A percentile compares a stretch with the other conserved stretches of the same genome.
phyloP scores from a whole-genome alignment of 2,797 vertebrate genomes.

The Amazonetta brasiliensis region DNA sequence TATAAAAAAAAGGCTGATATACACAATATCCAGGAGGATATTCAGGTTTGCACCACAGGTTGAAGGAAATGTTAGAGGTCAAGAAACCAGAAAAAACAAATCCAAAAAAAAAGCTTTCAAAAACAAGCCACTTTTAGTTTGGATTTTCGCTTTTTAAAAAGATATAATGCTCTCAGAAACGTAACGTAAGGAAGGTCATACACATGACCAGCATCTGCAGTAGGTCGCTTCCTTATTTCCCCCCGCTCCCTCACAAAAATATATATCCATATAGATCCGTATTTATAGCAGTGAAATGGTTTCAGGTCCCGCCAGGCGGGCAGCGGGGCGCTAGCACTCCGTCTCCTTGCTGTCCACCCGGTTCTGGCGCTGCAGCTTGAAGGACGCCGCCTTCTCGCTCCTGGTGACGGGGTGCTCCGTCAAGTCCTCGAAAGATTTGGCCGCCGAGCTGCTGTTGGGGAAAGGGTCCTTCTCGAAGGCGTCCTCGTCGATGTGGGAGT shows the following conservation, averaged over 20 bases:
- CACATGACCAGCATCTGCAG: constrained; percentile 75
- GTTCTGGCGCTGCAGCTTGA: constrained; percentile 90
- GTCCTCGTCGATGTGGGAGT: constrained; percentile 89
- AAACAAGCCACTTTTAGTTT: constrained; percentile 56
- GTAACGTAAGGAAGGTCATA: constrained; percentile 65
- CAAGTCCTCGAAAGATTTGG: constrained; percentile 93
- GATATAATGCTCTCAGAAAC: constrained; percentile 46
- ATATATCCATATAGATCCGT: constrained; percentile 60
- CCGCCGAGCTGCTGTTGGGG: constrained; percentile 86
- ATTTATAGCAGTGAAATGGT: constrained; percentile 67
- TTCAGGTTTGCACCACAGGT: constrained; percentile 73
- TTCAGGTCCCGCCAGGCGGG: neutral
- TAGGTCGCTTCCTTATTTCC: constrained; percentile 66
- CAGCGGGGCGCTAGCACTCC: constrained; percentile 82
- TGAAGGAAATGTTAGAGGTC: constrained; percentile 70
- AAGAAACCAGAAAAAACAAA: constrained; percentile 47
- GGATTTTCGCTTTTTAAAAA: constrained; percentile 52
- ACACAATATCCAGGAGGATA: constrained; percentile 57
- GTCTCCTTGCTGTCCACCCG: constrained; percentile 95
- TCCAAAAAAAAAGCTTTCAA: constrained; percentile 74
- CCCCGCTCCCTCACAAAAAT: constrained; percentile 53
- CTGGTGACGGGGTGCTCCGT: constrained; percentile 83
- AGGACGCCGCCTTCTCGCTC: constrained; percentile 85
- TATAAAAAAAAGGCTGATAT: constrained; percentile 69
- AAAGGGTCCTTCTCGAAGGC: constrained; percentile 85